Conservation (phyloP, 2,888 invertebrate species). For the Folsomia manolachei region DNA sequence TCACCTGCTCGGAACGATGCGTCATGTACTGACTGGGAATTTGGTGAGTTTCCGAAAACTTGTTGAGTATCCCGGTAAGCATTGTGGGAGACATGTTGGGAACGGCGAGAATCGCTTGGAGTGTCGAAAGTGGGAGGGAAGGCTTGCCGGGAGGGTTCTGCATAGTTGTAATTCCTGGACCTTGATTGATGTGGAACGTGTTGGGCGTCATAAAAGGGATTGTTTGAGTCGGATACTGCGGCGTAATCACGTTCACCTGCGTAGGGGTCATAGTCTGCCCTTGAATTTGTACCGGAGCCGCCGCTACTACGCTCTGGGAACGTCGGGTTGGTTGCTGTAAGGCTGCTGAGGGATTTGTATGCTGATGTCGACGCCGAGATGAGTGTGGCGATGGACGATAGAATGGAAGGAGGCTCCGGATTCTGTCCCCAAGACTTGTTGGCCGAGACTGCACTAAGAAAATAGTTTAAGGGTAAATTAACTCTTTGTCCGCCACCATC, state of each 20-base stretch:
- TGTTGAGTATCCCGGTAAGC: slow-evolving; percentile 43
- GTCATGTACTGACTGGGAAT: slow-evolving; percentile 32
- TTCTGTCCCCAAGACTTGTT: slow-evolving; percentile 31
- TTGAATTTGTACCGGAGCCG: no score
- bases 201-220: background rate
- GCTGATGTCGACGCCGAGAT: slow-evolving; percentile 33
- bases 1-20: slow-evolving; percentile 27
- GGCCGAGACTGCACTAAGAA: slow-evolving; percentile 44
- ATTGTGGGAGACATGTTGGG: slow-evolving; percentile 44
- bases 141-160: slow-evolving; percentile 33
- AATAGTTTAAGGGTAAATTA: slow-evolving; percentile 38
- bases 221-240: background rate
- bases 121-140: slow-evolving; percentile 46
- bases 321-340: background rate
- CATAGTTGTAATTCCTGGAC: background rate
- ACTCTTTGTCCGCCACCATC: no score
- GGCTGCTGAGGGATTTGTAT: slow-evolving; percentile 33
- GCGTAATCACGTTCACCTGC: background rate
- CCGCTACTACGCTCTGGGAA: no score
- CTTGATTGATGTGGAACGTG: background rate
- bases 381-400: slow-evolving; percentile 35
- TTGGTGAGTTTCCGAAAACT: slow-evolving; percentile 47
- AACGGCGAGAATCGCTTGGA: slow-evolving; percentile 48
- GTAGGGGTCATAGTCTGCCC: no score
- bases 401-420: slow-evolving; percentile 34